These are phyloP conservation scores for Phenganax stokvisi DNA, from an alignment of 92 coral and sea anemone genomes.

Conservation along the genomic window DNA sequence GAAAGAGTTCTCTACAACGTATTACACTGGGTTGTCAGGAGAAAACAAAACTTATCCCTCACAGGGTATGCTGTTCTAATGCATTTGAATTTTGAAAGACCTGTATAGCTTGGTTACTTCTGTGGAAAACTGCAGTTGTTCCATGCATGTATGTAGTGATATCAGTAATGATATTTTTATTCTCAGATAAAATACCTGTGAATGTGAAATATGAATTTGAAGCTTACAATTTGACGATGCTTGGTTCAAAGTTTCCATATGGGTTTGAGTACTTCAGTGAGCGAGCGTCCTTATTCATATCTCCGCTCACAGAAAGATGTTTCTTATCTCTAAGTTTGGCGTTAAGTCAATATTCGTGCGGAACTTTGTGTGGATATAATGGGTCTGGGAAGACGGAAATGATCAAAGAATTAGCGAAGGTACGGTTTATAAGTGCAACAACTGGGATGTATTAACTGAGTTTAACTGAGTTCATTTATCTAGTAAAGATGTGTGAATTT, in stretches of 20 bases:
- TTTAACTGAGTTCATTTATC: neutral
- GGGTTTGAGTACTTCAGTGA: conserved; percentile 93
- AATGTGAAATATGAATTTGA: conserved; percentile 52
- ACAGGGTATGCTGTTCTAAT: neutral
- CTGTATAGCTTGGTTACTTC: no score
- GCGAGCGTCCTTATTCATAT: conserved; percentile 59
- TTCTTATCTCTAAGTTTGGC: conserved; percentile 78
- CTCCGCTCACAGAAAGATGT: conserved; percentile 87
- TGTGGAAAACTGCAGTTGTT: no score
- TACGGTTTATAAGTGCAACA: neutral
- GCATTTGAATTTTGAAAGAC: no score
- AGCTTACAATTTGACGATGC: conserved; percentile 58
- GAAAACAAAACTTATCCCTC: neutral
- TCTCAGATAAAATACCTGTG: conserved; percentile 49
- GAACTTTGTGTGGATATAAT: conserved; percentile 71
- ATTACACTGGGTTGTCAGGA: conserved; percentile 22
- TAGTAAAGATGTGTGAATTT: neutral
- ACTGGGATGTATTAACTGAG: neutral
- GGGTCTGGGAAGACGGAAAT: conserved; percentile 95
- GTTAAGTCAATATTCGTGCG: conserved; percentile 64
- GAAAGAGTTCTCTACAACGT: conserved; percentile 18
- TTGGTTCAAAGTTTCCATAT: conserved; percentile 63
- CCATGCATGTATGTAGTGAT: neutral
- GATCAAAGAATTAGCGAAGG: conserved; percentile 76
- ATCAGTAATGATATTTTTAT: neutral